Evolutionary conservation across 2,888 invertebrate species (phyloP), one percentile per base, ranked within the genome.

Genomic region (Diarsia dahlii): DNA sequence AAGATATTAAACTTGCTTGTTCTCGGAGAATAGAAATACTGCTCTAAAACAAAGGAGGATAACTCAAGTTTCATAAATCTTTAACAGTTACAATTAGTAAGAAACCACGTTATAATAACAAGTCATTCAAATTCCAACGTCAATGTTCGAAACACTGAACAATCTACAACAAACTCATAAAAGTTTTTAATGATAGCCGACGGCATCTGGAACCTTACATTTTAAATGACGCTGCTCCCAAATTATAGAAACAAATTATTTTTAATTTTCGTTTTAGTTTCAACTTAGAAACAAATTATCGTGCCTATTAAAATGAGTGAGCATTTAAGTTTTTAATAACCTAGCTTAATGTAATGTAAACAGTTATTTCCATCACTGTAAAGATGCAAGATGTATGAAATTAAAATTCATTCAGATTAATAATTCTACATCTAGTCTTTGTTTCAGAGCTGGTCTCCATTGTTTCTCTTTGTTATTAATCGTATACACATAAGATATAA

Each of bases 111-210:
- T n/a, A 78, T 78, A 68, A 48, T 67, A 71, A 70, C 90, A 88
- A 91, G 89, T 91, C 89, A 92, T 92, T 91, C 90, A 91, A 92
- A 92, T 93, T 89, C 84, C 81, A 84, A 82, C 88, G 88, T 90
- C 89, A 90, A 89, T 90, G 87, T 88, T 89, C 88, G 85, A 82
- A 88, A 89, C 88, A 90, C 84, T 89, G 87, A 87, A 89, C 89
- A 81, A 91, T 91, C 88, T 91, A 87, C 52, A 87, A 78, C 88
- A 89, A 92, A 90, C 90, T 93, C 91, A 92, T 93, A 92, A 93
- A 93, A 93, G 92, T 94, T 93, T 93, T 89, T 91, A 93, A 94
- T 92, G 91, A 91, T 89, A 86, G 86, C 90, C 89, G 76, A 83
- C 85, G 89, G 90, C 89, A 73, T 78, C 86, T 84, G 89, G 45